These are phyloP conservation scores for Palloptera scutellata DNA, from an alignment of 2,888 invertebrate genomes.

Conservation along the genomic window DNA sequence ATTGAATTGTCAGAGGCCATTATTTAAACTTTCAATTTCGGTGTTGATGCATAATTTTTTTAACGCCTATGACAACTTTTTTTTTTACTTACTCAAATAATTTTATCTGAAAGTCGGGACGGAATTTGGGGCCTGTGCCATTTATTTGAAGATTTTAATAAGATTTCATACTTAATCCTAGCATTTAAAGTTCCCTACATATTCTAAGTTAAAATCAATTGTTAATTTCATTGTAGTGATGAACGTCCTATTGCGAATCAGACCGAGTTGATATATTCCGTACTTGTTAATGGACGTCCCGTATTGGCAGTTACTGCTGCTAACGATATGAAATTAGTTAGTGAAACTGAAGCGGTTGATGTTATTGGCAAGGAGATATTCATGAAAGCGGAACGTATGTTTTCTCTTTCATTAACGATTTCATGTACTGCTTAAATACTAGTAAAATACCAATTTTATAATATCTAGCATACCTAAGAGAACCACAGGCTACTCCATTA, in stretches of 20 bases:
- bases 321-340: constrained; percentile 82
- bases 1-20: too few species aligned
- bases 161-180: too few species aligned
- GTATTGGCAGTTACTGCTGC: constrained; percentile 83
- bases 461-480: constrained; percentile 59
- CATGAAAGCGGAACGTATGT: constrained; percentile 87
- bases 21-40: too few species aligned
- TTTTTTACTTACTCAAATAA: too few species aligned
- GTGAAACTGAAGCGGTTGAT: constrained; percentile 77
- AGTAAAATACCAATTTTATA: too few species aligned
- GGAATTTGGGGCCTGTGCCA: too few species aligned
- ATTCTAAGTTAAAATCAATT: not conserved
- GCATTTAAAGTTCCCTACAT: too few species aligned
- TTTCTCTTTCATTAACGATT: too few species aligned
- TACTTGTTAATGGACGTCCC: constrained; percentile 80
- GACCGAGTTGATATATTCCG: constrained; percentile 79
- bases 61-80: too few species aligned
- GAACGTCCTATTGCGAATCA: constrained; percentile 62
- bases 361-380: constrained; percentile 79
- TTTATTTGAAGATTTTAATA: not conserved
- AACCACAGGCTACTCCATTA: constrained; percentile 63
- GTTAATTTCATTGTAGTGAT: constrained; percentile 44
- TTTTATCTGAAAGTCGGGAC: too few species aligned
- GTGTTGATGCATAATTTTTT: too few species aligned
- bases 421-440: too few species aligned